phyloP scores from a whole-genome alignment of 1,140 invertebrate genomes.

The Bombyx mandarina region DNA sequence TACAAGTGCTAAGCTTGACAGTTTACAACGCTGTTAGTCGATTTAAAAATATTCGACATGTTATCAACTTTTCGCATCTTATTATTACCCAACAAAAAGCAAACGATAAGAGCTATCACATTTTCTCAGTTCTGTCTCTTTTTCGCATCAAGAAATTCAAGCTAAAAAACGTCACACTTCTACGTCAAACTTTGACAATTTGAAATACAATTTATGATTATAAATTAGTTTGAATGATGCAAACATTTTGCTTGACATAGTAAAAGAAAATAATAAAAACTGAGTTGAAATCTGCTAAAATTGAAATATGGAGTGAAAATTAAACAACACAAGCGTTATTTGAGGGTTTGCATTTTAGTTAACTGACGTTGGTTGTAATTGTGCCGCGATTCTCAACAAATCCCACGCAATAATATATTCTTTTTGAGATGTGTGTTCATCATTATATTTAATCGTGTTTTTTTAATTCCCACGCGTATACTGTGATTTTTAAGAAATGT shows the following conservation, averaged over 20 bases:
- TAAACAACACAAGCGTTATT: slow-evolving; percentile 28
- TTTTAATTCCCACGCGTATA: slow-evolving; percentile 44
- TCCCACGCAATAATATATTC: not conserved
- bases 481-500: slow-evolving; percentile 38
- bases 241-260: slow-evolving; percentile 18
- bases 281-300: slow-evolving; percentile 17
- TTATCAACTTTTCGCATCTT: not conserved
- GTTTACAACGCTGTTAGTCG: too few species aligned
- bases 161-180: slow-evolving; percentile 9
- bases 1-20: too few species aligned
- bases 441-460: slow-evolving; percentile 12
- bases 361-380: slow-evolving; percentile 9
- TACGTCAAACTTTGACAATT: not conserved
- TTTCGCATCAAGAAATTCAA: not conserved
- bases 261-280: slow-evolving; percentile 26
- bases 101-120: not conserved
- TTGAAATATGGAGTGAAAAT: slow-evolving; percentile 45
- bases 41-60: too few species aligned
- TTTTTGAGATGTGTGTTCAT: not conserved
- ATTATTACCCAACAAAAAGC: not conserved
- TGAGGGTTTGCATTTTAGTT: slow-evolving; percentile 36
- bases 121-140: slow-evolving; percentile 4
- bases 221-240: slow-evolving; percentile 14
- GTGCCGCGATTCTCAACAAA: too few species aligned
- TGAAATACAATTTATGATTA: not conserved